A percentile compares a stretch with the other conserved stretches of the same genome.
Evolutionary conservation across 2,113 vertebrate species (phyloP).

Genomic region (Pycnonotus jocosus): DNA sequence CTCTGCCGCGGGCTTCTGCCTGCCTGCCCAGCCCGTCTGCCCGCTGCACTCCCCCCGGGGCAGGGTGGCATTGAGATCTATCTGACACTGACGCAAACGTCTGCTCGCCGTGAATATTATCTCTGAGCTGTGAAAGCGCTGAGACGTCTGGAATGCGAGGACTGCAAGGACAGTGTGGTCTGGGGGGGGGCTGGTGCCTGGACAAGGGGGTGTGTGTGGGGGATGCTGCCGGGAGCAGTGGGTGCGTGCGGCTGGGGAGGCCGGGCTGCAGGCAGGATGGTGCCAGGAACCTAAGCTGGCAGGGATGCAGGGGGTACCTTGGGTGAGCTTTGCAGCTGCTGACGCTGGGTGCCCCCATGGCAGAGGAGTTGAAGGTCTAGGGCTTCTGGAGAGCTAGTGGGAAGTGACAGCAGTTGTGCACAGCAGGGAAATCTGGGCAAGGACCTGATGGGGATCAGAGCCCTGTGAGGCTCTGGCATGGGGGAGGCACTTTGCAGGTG

Average conservation of each 20-base stretch:
- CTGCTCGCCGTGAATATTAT: conserved; percentile 67
- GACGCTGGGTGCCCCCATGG: not conserved
- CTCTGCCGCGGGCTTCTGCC: not conserved
- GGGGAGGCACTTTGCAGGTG: no score
- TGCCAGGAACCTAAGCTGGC: not conserved
- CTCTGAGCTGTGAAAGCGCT: conserved; percentile 61
- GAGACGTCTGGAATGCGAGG: conserved; percentile 68
- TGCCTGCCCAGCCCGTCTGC: not conserved
- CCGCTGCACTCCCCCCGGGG: not conserved
- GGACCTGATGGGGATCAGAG: not conserved
- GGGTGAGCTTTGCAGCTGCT: not conserved
- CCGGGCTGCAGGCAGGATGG: not conserved
- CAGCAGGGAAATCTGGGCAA: not conserved
- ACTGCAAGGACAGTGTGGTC: conserved; percentile 59
- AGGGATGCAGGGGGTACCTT: not conserved
- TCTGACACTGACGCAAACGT: conserved; percentile 70
- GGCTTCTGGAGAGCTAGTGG: not conserved
- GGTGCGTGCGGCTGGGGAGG: not conserved
- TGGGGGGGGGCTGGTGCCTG: not conserved
- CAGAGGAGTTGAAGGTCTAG: not conserved
- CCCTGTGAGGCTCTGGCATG: not conserved
- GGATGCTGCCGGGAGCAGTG: not conserved
- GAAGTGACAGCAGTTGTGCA: not conserved
- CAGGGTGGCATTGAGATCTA: conserved; percentile 68
- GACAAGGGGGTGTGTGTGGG: not conserved